These are phyloP conservation scores for Chaenodraco wilsoni DNA, from an alignment of 2,797 vertebrate species.

Conservation along the genomic window DNA sequence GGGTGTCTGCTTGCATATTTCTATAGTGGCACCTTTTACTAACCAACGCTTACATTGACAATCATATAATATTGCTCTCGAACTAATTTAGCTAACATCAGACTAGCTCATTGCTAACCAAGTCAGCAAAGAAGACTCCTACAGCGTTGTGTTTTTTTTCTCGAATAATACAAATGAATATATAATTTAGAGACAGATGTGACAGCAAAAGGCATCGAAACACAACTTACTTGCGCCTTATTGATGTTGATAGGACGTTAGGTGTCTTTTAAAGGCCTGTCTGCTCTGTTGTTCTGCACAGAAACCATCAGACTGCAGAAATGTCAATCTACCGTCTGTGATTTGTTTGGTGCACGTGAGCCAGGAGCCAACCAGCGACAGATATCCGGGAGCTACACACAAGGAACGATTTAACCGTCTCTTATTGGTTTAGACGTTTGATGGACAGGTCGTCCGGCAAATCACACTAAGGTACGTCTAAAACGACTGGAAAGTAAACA, in stretches of 20 bases:
- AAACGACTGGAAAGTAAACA: slow-evolving; percentile 66
- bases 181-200: slow-evolving; percentile 13
- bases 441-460: slow-evolving; percentile 22
- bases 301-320: slow-evolving; percentile 18
- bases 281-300: background rate
- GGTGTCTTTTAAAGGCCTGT: background rate
- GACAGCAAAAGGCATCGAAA: background rate
- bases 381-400: slow-evolving; percentile 55
- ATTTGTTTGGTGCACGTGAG: slow-evolving; percentile 75
- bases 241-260: background rate
- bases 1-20: slow-evolving; percentile 29
- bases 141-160: background rate
- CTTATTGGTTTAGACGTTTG: slow-evolving; percentile 47
- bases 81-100: background rate
- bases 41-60: background rate
- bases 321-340: slow-evolving; percentile 59
- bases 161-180: background rate
- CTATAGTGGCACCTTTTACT: background rate
- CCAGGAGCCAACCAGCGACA: slow-evolving; percentile 65
- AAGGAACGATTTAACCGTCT: background rate
- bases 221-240: slow-evolving; percentile 51
- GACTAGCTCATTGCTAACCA: slow-evolving; percentile 40
- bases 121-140: slow-evolving; percentile 14
- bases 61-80: background rate
- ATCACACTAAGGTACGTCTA: slow-evolving; percentile 25